phyloP scores from a whole-genome alignment of 2,888 invertebrate species.

The Drosophila pseudotakahashii region DNA sequence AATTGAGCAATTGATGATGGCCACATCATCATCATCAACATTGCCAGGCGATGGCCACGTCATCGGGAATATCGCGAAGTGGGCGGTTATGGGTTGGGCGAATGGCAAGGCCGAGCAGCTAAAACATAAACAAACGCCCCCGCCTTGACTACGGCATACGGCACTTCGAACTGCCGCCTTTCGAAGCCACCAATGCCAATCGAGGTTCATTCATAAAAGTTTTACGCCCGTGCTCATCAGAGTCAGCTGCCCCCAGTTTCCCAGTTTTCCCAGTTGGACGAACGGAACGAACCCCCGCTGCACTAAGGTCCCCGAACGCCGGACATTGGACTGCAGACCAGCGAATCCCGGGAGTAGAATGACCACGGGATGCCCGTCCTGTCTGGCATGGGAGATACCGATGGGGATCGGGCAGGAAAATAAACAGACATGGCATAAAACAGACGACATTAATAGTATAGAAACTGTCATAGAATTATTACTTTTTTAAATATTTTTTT shows the following conservation, averaged over 20 bases:
- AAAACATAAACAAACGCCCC: constrained; percentile 77
- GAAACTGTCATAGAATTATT: too few relatives aligned
- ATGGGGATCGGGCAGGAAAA: neutral
- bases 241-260: neutral
- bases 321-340: neutral
- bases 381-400: constrained; percentile 10
- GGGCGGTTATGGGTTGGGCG: neutral
- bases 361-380: constrained; percentile 10
- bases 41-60: constrained; percentile 22
- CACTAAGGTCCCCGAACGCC: neutral
- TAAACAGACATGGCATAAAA: neutral
- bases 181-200: constrained; percentile 26
- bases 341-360: neutral
- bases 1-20: constrained; percentile 46
- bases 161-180: constrained; percentile 5
- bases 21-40: constrained; percentile 11
- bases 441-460: neutral
- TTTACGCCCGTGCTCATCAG: constrained; percentile 31
- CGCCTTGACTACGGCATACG: constrained; percentile 40
- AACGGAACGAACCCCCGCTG: too few relatives aligned
- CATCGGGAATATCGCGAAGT: constrained; percentile 5
- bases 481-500: too few relatives aligned
- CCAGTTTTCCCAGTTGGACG: neutral
- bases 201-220: constrained; percentile 48
- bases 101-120: constrained; percentile 19